phyloP scores from a whole-genome alignment of 2,113 vertebrate genomes.

The Cynoglossus semilaevis region DNA sequence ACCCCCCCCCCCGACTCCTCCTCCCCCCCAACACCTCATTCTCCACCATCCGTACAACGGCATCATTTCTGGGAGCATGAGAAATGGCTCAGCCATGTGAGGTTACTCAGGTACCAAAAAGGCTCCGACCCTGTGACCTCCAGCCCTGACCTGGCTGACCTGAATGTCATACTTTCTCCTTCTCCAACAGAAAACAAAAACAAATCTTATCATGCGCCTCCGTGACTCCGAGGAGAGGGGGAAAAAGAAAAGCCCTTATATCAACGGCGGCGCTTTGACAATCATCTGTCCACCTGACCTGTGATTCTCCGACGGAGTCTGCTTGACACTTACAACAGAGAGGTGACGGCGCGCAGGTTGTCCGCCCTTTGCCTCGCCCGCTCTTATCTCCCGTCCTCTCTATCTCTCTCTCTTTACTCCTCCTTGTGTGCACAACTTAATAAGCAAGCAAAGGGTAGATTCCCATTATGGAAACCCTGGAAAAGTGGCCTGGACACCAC shows the following conservation, averaged over 20 bases:
- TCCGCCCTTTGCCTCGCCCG: constrained; percentile 63
- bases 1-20: constrained; percentile 31
- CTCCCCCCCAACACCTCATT: constrained; percentile 22
- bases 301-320: constrained; percentile 68
- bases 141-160: constrained; percentile 54
- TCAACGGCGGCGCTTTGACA: constrained; percentile 65
- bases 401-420: constrained; percentile 64
- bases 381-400: constrained; percentile 71
- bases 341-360: constrained; percentile 60
- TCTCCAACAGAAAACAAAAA: constrained; percentile 60
- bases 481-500: constrained; percentile 71
- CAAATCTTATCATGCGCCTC: constrained; percentile 64
- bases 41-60: constrained; percentile 21
- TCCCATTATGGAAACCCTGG: constrained; percentile 76
- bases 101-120: constrained; percentile 70
- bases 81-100: constrained; percentile 73
- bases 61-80: constrained; percentile 64
- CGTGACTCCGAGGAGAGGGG: constrained; percentile 24
- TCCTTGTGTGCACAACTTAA: constrained; percentile 77
- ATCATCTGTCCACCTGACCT: constrained; percentile 72
- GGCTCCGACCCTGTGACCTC: constrained; percentile 58
- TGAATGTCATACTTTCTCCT: constrained; percentile 58
- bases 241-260: constrained; percentile 48
- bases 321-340: constrained; percentile 72
- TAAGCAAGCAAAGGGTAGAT: constrained; percentile 73